Conservation (phyloP, 2,113 vertebrate species). For the Carlito syrichta region DNA sequence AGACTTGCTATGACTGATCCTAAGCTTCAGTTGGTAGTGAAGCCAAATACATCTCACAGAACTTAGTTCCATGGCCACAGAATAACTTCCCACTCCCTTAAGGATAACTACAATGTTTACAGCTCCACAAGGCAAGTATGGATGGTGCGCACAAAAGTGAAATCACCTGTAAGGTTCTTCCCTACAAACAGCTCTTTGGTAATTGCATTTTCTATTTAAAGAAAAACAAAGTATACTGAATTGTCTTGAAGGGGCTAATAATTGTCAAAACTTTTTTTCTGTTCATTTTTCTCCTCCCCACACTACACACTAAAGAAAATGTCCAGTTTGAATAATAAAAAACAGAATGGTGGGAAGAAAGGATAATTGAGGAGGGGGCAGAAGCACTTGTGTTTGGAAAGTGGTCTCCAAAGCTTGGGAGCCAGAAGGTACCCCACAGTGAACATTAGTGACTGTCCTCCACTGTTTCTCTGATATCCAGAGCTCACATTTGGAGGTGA, state of each 20-base stretch:
- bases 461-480: not conserved
- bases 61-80: not conserved
- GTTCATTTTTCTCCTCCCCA: not conserved
- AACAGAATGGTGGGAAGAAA: rapidly evolving
- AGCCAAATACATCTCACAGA: not conserved
- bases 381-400: not conserved
- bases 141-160: rapidly evolving
- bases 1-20: not conserved
- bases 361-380: not conserved
- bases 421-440: not conserved
- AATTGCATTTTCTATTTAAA: not conserved
- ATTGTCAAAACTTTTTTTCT: not conserved
- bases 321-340: not conserved
- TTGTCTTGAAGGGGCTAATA: not conserved
- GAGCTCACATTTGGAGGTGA: not conserved
- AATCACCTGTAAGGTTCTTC: not conserved
- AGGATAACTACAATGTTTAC: not conserved
- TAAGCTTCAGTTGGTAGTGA: not conserved
- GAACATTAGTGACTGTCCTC: not conserved
- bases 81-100: not conserved
- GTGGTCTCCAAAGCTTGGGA: not conserved
- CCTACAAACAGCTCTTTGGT: not conserved
- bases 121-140: no score
- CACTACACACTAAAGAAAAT: not conserved
- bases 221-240: not conserved